Evolutionary conservation across 1,140 invertebrate genomes (phyloP).

Genomic region (Drosophila sulfurigaster): DNA sequence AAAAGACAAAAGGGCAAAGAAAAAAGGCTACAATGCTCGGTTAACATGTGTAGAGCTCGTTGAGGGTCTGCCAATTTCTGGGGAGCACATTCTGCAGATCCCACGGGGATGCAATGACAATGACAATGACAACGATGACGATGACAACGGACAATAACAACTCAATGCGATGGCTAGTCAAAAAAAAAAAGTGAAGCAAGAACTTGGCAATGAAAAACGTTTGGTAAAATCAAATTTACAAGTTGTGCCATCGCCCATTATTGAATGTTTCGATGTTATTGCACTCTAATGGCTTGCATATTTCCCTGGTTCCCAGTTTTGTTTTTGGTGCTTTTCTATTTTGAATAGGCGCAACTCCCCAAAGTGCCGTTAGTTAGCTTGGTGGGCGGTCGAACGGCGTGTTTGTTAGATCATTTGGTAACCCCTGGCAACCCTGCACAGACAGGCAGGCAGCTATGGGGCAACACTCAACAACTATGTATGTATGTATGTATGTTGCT

Average conservation of each 20-base stretch:
- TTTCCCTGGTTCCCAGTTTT: constrained; percentile 24
- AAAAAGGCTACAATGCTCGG: constrained; percentile 41
- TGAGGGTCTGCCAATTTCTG: constrained; percentile 48
- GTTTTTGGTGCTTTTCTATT: constrained; percentile 28
- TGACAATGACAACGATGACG: constrained; percentile 32
- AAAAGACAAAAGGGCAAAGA: constrained; percentile 58
- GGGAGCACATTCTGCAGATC: constrained; percentile 47
- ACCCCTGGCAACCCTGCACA: constrained; percentile 53
- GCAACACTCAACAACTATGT: constrained; percentile 11
- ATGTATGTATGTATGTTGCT: constrained; percentile 15
- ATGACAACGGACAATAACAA: constrained; percentile 50
- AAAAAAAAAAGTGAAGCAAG: constrained; percentile 50
- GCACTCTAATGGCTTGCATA: constrained; percentile 53
- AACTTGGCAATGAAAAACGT: constrained; percentile 59
- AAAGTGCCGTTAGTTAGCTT: constrained; percentile 48
- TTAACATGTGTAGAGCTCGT: constrained; percentile 57
- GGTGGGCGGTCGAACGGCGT: constrained; percentile 34
- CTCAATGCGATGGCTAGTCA: constrained; percentile 42
- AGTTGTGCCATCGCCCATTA: constrained; percentile 54
- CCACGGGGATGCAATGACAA: constrained; percentile 79
- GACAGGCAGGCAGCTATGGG: constrained; percentile 1
- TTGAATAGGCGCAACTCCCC: constrained; percentile 40
- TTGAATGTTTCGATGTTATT: constrained; percentile 65
- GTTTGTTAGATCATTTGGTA: constrained; percentile 39
- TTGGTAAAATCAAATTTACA: constrained; percentile 74